Conservation (phyloP, 2,888 invertebrate genomes). For the Myopa testacea region DNA sequence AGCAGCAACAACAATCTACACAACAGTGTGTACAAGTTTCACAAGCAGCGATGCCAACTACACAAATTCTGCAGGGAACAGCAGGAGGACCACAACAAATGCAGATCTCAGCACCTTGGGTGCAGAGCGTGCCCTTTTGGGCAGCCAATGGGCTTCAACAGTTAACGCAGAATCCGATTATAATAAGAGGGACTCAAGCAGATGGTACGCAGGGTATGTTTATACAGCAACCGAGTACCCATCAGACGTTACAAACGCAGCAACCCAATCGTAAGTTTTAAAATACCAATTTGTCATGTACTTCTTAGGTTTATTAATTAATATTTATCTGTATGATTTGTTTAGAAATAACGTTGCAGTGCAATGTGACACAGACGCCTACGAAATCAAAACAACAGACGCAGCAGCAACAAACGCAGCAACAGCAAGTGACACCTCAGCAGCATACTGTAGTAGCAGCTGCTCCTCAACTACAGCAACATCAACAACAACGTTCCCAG, state of each 20-base stretch:
- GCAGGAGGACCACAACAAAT: conserved; percentile 74
- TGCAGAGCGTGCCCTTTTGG: conserved; percentile 81
- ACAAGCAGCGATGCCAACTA: conserved; percentile 76
- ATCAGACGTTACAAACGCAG: conserved; percentile 72
- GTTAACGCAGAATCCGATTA: conserved; percentile 83
- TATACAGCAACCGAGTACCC: conserved; percentile 76
- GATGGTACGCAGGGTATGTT: conserved; percentile 82
- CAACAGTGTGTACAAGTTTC: conserved; percentile 81
- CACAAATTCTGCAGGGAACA: conserved; percentile 79
- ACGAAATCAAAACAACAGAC: conserved; percentile 70
- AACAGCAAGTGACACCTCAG: conserved; percentile 50
- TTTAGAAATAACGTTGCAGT: conserved; percentile 66
- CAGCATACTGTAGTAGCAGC: conserved; percentile 61
- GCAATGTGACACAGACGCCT: conserved; percentile 64
- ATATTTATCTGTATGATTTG: background rate
- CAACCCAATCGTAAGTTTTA: conserved; percentile 75
- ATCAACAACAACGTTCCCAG: conserved; percentile 60
- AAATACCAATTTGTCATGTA: background rate
- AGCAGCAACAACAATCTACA: conserved; percentile 69
- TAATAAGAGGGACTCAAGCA: conserved; percentile 80
- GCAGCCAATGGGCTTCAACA: conserved; percentile 76
- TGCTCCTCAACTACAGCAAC: conserved; percentile 48
- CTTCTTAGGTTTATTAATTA: conserved; percentile 14
- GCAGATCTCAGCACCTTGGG: conserved; percentile 84
- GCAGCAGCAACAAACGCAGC: conserved; percentile 50